phyloP scores from a whole-genome alignment of 2,888 invertebrate genomes.

The Macropis europaea region DNA sequence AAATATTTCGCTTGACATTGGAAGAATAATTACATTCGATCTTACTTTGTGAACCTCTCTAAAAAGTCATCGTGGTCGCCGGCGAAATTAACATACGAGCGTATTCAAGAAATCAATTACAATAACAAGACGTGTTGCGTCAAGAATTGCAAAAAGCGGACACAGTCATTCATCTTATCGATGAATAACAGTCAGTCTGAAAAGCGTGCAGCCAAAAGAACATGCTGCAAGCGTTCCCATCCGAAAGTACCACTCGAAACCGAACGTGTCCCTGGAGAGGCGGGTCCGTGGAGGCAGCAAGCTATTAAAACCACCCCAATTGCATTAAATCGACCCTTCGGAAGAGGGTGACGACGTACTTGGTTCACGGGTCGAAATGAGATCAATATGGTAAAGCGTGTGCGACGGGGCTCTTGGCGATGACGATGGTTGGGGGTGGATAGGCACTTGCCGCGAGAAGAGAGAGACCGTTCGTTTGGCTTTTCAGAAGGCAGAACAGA shows the following conservation, averaged over 20 bases:
- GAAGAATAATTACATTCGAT: too few relatives aligned
- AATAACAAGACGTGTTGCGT: too few relatives aligned
- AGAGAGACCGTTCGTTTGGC: constrained; percentile 4
- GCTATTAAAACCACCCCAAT: constrained; percentile 59
- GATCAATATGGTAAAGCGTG: constrained; percentile 55
- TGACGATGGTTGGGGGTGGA: not conserved
- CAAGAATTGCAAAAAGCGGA: too few relatives aligned
- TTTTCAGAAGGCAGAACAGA: constrained; percentile 10
- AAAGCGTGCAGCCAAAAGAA: not conserved
- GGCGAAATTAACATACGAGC: too few relatives aligned
- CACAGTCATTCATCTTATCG: too few relatives aligned
- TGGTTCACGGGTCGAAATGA: constrained; percentile 37
- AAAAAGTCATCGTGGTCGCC: too few relatives aligned
- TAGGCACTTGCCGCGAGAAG: not conserved
- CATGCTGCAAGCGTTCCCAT: not conserved
- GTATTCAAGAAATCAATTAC: too few relatives aligned
- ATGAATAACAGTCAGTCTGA: too few relatives aligned
- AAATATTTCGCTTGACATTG: too few relatives aligned
- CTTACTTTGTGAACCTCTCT: too few relatives aligned
- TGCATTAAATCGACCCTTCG: constrained; percentile 49
- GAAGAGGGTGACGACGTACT: constrained; percentile 36
- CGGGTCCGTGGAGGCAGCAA: not conserved
- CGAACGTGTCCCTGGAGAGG: not conserved
- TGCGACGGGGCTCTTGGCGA: not conserved
- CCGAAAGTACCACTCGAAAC: not conserved